Evolutionary conservation across 2,113 vertebrate genomes (phyloP), one percentile per base, ranked within the genome.

Genomic region (Melanotaenia duboulayi): DNA sequence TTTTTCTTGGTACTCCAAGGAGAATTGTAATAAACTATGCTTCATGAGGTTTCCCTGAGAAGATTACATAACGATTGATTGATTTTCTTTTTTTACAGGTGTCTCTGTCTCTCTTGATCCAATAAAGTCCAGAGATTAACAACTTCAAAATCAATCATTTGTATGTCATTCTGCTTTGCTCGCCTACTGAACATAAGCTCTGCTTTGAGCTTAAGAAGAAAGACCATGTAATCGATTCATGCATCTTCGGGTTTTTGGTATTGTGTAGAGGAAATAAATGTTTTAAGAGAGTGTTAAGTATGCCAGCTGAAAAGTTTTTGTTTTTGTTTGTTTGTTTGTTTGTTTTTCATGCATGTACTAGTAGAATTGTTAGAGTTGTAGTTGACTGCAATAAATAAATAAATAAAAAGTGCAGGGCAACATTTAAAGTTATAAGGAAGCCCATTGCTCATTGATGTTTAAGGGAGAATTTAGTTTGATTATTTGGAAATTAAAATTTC

Each of bases 41-140:
- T 78, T 71, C 40, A 48, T 22, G 17, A 69, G 74, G 35, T 81
- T 76, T 77, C 52, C 79, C 68, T 20, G 73, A 54, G 81, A 76
- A 82, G 85, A 90, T 90, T 84, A 87, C 72, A 83, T 57, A 49
- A 79, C 52, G 61, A 88, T 84, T 58, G 78, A 89, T 66, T 80
- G 80, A 87, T 69, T 40, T 13, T 20, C n/a, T n/a, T n/a, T n/a
- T n/a, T n/a, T n/a, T n/a, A n/a, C 67, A 63, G 74, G 71, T 80
- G 69, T 78, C 59, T 74, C 72, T 52, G 76, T 84, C 87, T 71
- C 66, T 86, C 70, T 64, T 82, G 69, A 72, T 82, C 86, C 73
- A 74, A 74, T 79, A 64, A 68, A 71, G 71, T 37, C 12, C 1
- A 40, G 54, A 76, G 86, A 88, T 89, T 76, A 79, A 87, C 10